These are phyloP conservation scores for Catocala nupta DNA, from an alignment of 2,888 invertebrate genomes.

Conservation along the genomic window DNA sequence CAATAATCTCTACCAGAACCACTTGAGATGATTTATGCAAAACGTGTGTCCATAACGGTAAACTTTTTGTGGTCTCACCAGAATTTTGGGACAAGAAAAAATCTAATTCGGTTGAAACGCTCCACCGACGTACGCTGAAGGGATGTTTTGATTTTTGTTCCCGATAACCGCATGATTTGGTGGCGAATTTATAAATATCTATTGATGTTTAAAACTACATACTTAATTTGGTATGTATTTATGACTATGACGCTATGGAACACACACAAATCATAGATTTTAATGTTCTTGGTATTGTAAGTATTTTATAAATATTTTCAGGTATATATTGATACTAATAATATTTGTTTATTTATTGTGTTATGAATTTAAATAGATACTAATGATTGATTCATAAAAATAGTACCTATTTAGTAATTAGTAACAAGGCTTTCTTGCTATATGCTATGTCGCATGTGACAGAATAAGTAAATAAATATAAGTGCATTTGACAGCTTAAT, in stretches of 20 bases:
- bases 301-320: too few relatives aligned
- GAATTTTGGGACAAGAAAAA: constrained; percentile 56
- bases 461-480: too few relatives aligned
- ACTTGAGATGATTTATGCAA: constrained; percentile 83
- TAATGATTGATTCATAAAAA: too few relatives aligned
- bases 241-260: too few relatives aligned
- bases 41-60: constrained; percentile 79
- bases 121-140: constrained; percentile 39
- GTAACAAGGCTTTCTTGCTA: not conserved
- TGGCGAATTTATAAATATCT: constrained; percentile 34
- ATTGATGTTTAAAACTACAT: not conserved
- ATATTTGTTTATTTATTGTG: too few relatives aligned
- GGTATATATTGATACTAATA: too few relatives aligned
- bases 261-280: too few relatives aligned
- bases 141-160: constrained; percentile 53
- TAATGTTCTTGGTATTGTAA: too few relatives aligned
- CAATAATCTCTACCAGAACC: constrained; percentile 58
- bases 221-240: not conserved
- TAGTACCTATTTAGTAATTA: too few relatives aligned
- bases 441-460: too few relatives aligned
- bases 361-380: too few relatives aligned
- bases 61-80: constrained; percentile 58
- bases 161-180: constrained; percentile 35
- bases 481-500: not conserved
- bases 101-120: constrained; percentile 53